These are phyloP conservation scores for Coelinius sp. DNA, from an alignment of 2,888 invertebrate species.

Conservation along the genomic window DNA sequence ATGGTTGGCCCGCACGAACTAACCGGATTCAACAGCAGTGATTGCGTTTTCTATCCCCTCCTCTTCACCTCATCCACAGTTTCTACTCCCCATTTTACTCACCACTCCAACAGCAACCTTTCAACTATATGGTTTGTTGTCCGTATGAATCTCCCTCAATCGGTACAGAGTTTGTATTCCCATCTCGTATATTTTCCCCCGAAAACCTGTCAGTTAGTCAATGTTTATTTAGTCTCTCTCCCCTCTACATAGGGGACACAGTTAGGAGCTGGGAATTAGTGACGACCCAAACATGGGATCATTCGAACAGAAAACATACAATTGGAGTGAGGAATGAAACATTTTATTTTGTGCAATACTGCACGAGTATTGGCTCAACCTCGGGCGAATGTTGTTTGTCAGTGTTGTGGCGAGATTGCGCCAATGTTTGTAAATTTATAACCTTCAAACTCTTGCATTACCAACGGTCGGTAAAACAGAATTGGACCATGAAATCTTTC, in stretches of 20 bases:
- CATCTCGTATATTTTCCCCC: slow-evolving; percentile 21
- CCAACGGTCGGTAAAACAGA: no score
- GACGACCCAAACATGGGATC: slow-evolving; percentile 42
- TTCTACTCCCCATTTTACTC: not conserved
- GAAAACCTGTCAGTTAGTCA: slow-evolving; percentile 54
- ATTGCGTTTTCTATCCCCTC: slow-evolving; percentile 50
- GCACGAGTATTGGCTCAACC: no score
- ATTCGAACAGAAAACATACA: not conserved
- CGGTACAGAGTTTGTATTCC: not conserved
- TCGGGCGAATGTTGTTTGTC: no score
- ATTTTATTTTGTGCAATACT: not conserved
- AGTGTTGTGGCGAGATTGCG: no score
- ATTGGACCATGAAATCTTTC: not conserved
- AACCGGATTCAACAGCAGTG: slow-evolving; percentile 48
- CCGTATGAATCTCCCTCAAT: slow-evolving; percentile 9
- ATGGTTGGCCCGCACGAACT: slow-evolving; percentile 16
- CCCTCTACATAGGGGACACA: slow-evolving; percentile 38
- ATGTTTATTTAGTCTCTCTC: slow-evolving; percentile 55
- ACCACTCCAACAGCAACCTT: slow-evolving; percentile 3
- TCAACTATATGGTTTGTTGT: slow-evolving; percentile 14
- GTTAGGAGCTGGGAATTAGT: slow-evolving; percentile 55
- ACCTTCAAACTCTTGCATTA: no score
- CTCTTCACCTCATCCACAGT: slow-evolving; percentile 31
- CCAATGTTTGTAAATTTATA: no score
- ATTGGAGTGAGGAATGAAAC: not conserved